Base-by-base conservation (phyloP, 2,888 invertebrate species). In the Atethmia centrago region DNA sequence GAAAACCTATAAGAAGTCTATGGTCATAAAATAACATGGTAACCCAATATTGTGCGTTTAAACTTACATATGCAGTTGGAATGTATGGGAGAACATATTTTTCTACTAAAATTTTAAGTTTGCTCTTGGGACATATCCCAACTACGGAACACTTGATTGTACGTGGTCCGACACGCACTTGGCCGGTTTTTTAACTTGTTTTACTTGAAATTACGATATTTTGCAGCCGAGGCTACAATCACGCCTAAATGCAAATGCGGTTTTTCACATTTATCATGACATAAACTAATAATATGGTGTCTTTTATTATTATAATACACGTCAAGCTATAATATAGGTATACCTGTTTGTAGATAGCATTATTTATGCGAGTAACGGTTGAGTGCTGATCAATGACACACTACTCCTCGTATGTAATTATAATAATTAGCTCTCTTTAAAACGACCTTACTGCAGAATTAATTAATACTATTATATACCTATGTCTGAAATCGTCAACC, bases 121-220 rank as follows among this genome's bases (percentile, higher is more conserved):
- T 36, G 36, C 7, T 36, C 36, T 36, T 36, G 36, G 36, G 7
- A 36, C 7, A 36, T 36, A 36, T 36, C 36, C 36, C 36, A 36
- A 36, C 36, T 36, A 4, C 36, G 36, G 36, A 3, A 36, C 36
- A 4, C 36, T 36, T 36, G 5, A 36, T 3, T 36, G 7, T 36
- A 7, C 36, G 36, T 36, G 36, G 4, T 36, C 36, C 36, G 36
- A 36, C 36, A 36, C 36, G 36, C 36, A 36, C 36, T 36, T 36
- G 36, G 36, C 36, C 36, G 36, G 36, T 36, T 36, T 4, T 73
- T 77, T 80, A 80, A 85, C 71, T 64, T 49, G 86, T 88, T 88
- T 79, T 56, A 76, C 85, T 84, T 84, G 79, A 75, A 78, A 70
- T 65, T 62, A 55, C 61, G 28, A 53, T 77, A 68, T 58, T 64